Conservation (phyloP, 2,888 invertebrate genomes). For the Scaptomyza polygonia region DNA sequence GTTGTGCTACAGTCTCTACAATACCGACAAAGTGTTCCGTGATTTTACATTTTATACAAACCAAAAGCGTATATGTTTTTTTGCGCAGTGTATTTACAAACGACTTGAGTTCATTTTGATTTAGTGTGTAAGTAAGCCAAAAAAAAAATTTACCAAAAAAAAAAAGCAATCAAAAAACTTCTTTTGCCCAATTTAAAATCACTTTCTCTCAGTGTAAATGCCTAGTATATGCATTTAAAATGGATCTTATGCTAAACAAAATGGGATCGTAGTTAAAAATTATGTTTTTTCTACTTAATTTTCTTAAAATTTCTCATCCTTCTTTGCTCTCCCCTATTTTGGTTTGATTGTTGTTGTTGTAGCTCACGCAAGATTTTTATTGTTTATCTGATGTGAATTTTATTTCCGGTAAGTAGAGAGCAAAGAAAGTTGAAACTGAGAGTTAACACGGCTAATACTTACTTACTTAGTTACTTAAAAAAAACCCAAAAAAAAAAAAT, state of each 20-base stretch:
- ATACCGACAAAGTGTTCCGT: slow-evolving; percentile 59
- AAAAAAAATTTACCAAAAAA: slow-evolving; percentile 9
- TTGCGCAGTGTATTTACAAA: slow-evolving; percentile 57
- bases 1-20: slow-evolving; percentile 59
- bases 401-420: slow-evolving; percentile 65
- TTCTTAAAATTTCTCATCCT: not conserved
- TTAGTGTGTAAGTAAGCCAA: slow-evolving; percentile 60
- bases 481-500: slow-evolving; percentile 7
- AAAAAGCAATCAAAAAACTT: not conserved
- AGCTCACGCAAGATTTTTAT: slow-evolving; percentile 49
- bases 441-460: slow-evolving; percentile 22
- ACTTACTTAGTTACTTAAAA: slow-evolving; percentile 14
- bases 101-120: slow-evolving; percentile 52
- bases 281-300: not conserved
- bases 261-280: not conserved
- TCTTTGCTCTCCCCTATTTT: slow-evolving; percentile 9
- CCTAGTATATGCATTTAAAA: not conserved
- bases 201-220: slow-evolving; percentile 32
- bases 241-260: slow-evolving; percentile 3
- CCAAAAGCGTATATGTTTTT: slow-evolving; percentile 44
- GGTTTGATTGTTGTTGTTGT: slow-evolving; percentile 52
- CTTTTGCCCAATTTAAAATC: slow-evolving; percentile 14
- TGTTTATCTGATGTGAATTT: slow-evolving; percentile 54
- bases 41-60: slow-evolving; percentile 37
- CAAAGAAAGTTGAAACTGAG: slow-evolving; percentile 23